phyloP scores from a whole-genome alignment of 2,888 invertebrate genomes.

The Hypselothyrea guttata region DNA sequence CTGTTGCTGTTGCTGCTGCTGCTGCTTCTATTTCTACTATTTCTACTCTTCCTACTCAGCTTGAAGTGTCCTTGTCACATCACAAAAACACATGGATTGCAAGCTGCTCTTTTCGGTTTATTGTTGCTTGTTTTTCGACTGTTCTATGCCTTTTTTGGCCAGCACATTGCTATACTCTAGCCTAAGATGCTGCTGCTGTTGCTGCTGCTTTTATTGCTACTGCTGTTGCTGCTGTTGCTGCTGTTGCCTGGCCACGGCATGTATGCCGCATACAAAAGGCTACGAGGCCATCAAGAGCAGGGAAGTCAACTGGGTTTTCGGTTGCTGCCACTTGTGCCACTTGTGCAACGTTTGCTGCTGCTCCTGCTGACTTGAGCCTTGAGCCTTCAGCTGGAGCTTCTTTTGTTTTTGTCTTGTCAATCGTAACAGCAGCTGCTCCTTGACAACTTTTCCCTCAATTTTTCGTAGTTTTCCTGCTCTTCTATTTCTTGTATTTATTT shows the following conservation, averaged over 20 bases:
- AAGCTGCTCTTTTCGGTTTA: slow-evolving; percentile 30
- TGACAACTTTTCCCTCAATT: slow-evolving; percentile 55
- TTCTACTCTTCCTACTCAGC: slow-evolving; percentile 34
- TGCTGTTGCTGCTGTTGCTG: slow-evolving; percentile 38
- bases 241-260: slow-evolving; percentile 50
- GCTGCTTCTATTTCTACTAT: slow-evolving; percentile 29
- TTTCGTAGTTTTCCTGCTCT: slow-evolving; percentile 25
- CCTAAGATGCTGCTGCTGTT: slow-evolving; percentile 22
- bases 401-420: slow-evolving; percentile 75
- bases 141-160: slow-evolving; percentile 21
- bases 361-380: slow-evolving; percentile 10
- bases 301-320: neutral
- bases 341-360: slow-evolving; percentile 57
- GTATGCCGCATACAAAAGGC: slow-evolving; percentile 46
- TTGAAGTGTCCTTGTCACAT: slow-evolving; percentile 74
- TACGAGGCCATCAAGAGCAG: slow-evolving; percentile 48
- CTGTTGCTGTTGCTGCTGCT: slow-evolving; percentile 26
- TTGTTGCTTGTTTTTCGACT: slow-evolving; percentile 4
- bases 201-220: slow-evolving; percentile 27
- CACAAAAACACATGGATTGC: slow-evolving; percentile 67
- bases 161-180: slow-evolving; percentile 50
- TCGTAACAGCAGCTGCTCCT: slow-evolving; percentile 64
- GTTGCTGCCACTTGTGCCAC: slow-evolving; percentile 48
- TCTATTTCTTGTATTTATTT: slow-evolving; percentile 16
- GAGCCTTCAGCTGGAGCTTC: slow-evolving; percentile 17